These are phyloP conservation scores for Psylliodes chrysocephalus DNA, from an alignment of 2,888 invertebrate genomes.

Conservation along the genomic window DNA sequence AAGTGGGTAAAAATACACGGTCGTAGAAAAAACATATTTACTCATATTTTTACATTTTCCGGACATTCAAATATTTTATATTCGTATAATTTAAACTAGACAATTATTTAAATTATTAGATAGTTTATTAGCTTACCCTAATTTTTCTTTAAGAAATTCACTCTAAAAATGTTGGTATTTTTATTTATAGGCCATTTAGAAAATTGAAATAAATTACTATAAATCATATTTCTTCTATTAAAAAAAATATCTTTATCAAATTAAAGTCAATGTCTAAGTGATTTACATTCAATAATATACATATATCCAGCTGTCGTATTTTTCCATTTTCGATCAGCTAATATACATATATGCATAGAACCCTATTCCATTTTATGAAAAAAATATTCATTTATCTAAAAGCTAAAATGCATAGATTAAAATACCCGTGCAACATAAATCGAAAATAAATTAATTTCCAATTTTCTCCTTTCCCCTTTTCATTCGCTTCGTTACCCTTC, in stretches of 20 bases:
- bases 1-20: too few relatives aligned
- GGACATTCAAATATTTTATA: too few relatives aligned
- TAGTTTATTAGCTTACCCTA: too few relatives aligned
- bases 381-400: constrained; percentile 22
- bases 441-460: constrained; percentile 33
- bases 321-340: constrained; percentile 9
- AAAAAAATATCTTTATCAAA: neutral
- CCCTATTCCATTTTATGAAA: neutral
- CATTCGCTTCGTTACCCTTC: constrained; percentile 7
- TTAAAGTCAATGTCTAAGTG: neutral
- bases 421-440: constrained; percentile 15
- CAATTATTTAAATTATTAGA: too few relatives aligned
- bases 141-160: too few relatives aligned
- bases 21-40: too few relatives aligned
- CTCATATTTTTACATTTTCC: too few relatives aligned
- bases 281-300: neutral
- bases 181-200: too few relatives aligned
- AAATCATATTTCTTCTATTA: too few relatives aligned
- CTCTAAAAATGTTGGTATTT: too few relatives aligned
- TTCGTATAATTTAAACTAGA: too few relatives aligned
- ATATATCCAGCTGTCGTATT: constrained; percentile 2
- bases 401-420: constrained; percentile 13
- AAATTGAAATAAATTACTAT: too few relatives aligned
- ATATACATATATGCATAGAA: neutral
- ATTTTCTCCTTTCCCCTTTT: constrained; percentile 22